Evolutionary conservation across 1,140 invertebrate genomes (phyloP).

Genomic region (Drosophila sp.): DNA sequence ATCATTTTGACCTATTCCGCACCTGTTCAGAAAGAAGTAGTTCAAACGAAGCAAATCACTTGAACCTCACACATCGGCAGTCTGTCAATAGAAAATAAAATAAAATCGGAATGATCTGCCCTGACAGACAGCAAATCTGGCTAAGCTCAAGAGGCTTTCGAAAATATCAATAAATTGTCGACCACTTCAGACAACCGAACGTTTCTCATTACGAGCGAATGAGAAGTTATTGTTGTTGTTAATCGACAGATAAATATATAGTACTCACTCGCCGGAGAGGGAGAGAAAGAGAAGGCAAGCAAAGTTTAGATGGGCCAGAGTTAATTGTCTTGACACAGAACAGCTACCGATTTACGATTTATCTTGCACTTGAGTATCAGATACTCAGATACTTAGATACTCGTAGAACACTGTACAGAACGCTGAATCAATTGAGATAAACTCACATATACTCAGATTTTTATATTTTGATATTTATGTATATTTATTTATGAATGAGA

Average conservation of each 20-base stretch:
- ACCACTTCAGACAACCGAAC: constrained; percentile 36
- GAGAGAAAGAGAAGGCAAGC: not conserved
- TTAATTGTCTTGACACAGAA: constrained; percentile 43
- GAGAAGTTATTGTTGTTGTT: constrained; percentile 26
- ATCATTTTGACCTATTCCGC: too few relatives aligned
- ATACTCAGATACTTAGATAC: constrained; percentile 9
- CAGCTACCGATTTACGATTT: constrained; percentile 54
- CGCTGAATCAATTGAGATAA: not conserved
- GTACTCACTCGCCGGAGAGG: not conserved
- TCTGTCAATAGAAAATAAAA: constrained; percentile 16
- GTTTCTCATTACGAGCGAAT: constrained; percentile 48
- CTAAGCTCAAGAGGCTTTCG: constrained; percentile 51
- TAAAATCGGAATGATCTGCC: constrained; percentile 16
- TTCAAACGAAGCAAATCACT: constrained; percentile 8
- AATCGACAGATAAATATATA: constrained; percentile 46
- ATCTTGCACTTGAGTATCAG: constrained; percentile 29
- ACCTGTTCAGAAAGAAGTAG: not conserved
- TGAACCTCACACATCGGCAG: constrained; percentile 6
- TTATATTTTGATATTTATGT: not conserved
- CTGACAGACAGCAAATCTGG: constrained; percentile 35
- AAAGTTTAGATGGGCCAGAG: constrained; percentile 1
- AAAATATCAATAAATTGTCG: constrained; percentile 63
- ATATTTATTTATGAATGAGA: constrained; percentile 33
- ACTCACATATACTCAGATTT: constrained; percentile 1
- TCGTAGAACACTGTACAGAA: not conserved